A percentile compares a stretch with the other conserved stretches of the same genome.
These are phyloP conservation scores for Apotomis turbidana DNA, from an alignment of 2,888 invertebrate species.

Conservation along the genomic window DNA sequence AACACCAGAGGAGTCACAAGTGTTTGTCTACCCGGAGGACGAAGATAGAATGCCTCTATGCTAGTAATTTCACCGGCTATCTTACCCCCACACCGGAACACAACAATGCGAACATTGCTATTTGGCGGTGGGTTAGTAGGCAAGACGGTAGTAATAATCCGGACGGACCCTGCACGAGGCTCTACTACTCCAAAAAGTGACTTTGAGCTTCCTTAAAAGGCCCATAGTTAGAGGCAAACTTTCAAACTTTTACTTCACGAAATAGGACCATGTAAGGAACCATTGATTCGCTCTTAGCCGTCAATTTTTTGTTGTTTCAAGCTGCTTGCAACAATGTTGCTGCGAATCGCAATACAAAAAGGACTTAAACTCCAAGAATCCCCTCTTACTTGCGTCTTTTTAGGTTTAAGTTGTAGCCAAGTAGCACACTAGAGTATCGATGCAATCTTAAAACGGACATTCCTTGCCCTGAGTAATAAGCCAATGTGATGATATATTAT, in stretches of 20 bases:
- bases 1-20: no score
- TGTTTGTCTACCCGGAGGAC: no score
- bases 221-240: no score
- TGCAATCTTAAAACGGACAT: background rate
- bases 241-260: background rate
- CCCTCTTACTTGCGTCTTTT: background rate
- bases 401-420: background rate
- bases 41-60: no score
- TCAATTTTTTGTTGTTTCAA: background rate
- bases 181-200: no score
- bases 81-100: no score
- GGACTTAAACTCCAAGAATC: background rate
- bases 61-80: no score
- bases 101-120: no score
- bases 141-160: no score
- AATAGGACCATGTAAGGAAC: background rate
- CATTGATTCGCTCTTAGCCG: background rate
- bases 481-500: background rate
- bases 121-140: no score
- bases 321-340: background rate
- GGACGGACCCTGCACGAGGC: no score
- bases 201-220: no score
- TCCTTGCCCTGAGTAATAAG: background rate
- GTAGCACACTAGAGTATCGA: background rate
- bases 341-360: background rate